Evolutionary conservation across 2,113 vertebrate genomes (phyloP).

Genomic region (Catharus minimus): DNA sequence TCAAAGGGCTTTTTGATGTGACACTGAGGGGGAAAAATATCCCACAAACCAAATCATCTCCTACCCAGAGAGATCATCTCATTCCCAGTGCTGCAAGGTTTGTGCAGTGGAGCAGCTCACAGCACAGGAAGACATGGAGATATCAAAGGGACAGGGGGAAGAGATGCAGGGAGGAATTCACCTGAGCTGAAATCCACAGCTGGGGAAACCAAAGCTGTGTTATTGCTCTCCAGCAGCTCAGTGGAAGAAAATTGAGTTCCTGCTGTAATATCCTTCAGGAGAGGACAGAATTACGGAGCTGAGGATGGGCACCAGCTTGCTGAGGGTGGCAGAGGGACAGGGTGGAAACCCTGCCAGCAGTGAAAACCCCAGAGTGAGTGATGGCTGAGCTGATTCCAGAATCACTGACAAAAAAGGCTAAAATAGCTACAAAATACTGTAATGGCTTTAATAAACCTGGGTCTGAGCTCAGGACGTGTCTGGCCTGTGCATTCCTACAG

Average conservation of each 20-base stretch:
- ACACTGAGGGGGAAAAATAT: not conserved
- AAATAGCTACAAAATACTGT: not conserved
- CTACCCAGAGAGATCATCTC: not conserved
- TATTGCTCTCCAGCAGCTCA: not conserved
- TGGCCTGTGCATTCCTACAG: not conserved
- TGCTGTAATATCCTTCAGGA: not conserved
- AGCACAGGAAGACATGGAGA: not conserved
- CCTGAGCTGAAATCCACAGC: not conserved
- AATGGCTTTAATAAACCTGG: not conserved
- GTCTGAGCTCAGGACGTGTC: not conserved
- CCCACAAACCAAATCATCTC: not conserved
- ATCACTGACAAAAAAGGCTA: not conserved
- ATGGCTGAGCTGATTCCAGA: not conserved
- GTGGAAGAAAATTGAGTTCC: not conserved
- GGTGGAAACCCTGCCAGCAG: not conserved
- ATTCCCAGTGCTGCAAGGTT: not conserved
- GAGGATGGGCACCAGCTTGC: not conserved
- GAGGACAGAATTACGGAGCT: not conserved
- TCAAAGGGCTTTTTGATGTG: constrained; percentile 41
- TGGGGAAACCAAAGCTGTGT: not conserved
- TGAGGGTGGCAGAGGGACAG: not conserved
- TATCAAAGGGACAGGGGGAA: not conserved
- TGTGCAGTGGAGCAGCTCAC: not conserved
- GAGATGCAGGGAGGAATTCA: not conserved
- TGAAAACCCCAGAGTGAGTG: not conserved